These are phyloP conservation scores for Saccopteryx bilineata DNA, from an alignment of 2,113 vertebrate genomes.

Conservation along the genomic window DNA sequence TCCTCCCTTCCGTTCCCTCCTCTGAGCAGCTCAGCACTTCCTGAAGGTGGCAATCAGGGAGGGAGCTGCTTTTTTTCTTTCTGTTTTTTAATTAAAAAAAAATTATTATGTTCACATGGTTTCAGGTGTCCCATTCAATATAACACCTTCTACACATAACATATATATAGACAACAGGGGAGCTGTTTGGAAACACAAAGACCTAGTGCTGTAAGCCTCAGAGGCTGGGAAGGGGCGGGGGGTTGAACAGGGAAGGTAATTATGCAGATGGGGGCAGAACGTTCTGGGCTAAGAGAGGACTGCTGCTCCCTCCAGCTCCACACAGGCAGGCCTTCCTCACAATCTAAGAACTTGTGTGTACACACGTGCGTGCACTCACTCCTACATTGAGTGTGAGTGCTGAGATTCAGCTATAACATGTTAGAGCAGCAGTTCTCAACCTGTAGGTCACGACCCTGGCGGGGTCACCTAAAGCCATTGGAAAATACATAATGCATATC, in stretches of 20 bases:
- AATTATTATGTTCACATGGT: no score
- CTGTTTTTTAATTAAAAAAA: no score
- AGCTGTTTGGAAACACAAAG: slow-evolving; percentile 48
- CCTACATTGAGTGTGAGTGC: not conserved
- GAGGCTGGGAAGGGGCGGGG: not conserved
- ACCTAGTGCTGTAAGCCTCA: not conserved
- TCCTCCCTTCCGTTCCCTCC: not conserved
- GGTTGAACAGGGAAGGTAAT: not conserved
- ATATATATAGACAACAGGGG: not conserved
- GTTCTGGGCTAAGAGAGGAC: not conserved
- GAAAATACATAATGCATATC: no score
- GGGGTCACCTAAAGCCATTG: no score
- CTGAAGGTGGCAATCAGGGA: not conserved
- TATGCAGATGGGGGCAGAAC: not conserved
- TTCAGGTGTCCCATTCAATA: no score
- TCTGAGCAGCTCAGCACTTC: not conserved
- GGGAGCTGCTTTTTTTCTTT: not conserved
- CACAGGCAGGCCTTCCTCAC: not conserved
- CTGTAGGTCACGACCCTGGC: no score
- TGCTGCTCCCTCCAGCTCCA: not conserved
- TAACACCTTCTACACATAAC: no score
- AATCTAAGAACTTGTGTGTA: not conserved
- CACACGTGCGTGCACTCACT: not conserved
- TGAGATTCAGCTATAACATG: not conserved
- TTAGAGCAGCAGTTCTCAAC: no score